phyloP scores from a whole-genome alignment of 2,797 vertebrate species.

The Gambelia wislizenii region DNA sequence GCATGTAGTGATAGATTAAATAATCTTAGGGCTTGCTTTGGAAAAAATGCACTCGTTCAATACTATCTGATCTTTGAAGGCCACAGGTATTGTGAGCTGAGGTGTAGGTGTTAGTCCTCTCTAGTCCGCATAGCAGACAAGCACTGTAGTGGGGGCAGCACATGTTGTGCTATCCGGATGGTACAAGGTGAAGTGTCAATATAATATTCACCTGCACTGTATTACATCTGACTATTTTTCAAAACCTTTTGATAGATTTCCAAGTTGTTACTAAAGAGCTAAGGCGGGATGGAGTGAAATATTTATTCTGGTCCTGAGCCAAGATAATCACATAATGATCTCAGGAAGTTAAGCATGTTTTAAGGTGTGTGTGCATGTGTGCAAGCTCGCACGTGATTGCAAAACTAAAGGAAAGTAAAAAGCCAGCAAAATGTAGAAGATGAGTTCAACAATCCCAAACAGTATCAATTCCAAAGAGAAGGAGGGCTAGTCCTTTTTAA shows the following conservation, averaged over 20 bases:
- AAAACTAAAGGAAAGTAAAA: neutral
- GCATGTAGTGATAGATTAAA: conserved; percentile 1
- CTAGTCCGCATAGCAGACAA: neutral
- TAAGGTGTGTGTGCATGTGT: neutral
- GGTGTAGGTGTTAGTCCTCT: neutral
- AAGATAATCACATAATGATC: neutral
- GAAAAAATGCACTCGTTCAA: neutral
- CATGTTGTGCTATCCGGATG: too few relatives aligned
- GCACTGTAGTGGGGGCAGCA: neutral
- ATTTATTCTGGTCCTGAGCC: neutral
- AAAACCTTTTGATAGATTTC: neutral
- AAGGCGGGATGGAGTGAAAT: neutral
- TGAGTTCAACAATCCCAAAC: neutral
- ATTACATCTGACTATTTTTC: neutral
- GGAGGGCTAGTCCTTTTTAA: neutral
- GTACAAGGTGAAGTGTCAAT: neutral
- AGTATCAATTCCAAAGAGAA: neutral
- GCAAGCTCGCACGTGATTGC: too few relatives aligned
- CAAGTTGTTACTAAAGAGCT: neutral
- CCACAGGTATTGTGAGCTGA: neutral
- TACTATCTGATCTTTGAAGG: neutral
- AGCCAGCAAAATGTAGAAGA: neutral
- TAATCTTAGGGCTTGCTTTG: neutral
- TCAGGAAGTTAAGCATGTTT: neutral
- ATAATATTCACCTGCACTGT: neutral